These are phyloP conservation scores for Macrotis lagotis DNA, from an alignment of 2,113 vertebrate species.

Conservation along the genomic window DNA sequence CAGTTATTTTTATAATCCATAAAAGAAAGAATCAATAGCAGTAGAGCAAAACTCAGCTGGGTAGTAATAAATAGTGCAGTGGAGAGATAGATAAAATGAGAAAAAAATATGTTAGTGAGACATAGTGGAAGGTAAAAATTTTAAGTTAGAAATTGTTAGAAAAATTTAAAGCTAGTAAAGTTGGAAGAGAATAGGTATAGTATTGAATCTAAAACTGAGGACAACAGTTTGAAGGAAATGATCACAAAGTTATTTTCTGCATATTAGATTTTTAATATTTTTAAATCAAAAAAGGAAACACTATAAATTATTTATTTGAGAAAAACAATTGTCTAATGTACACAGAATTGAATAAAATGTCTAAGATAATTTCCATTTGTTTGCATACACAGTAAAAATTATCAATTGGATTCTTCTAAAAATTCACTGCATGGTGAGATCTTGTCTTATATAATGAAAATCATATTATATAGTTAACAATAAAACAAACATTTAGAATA, in stretches of 20 bases:
- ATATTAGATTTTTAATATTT: conserved; percentile 40
- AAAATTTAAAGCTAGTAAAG: neutral
- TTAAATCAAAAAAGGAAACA: conserved; percentile 33
- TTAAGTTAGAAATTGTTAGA: neutral
- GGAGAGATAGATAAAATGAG: neutral
- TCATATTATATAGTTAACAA: too few species aligned
- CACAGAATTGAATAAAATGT: too few species aligned
- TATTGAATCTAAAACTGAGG: neutral
- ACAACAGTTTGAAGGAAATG: conserved; percentile 5
- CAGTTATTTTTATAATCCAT: too few species aligned
- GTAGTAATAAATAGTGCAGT: neutral
- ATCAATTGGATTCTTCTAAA: too few species aligned
- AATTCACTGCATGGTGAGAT: too few species aligned
- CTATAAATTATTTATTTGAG: too few species aligned
- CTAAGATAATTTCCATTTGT: too few species aligned
- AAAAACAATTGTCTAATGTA: too few species aligned
- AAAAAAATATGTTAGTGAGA: neutral
- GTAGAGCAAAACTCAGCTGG: neutral
- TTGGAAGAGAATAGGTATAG: neutral
- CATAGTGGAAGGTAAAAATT: neutral
- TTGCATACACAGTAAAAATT: too few species aligned
- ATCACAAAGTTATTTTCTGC: conserved; percentile 3
- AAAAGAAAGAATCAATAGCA: neutral
- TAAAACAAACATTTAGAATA: too few species aligned
- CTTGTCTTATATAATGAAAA: too few species aligned